phyloP scores from a whole-genome alignment of 2,113 vertebrate genomes.

The Carlito syrichta region DNA sequence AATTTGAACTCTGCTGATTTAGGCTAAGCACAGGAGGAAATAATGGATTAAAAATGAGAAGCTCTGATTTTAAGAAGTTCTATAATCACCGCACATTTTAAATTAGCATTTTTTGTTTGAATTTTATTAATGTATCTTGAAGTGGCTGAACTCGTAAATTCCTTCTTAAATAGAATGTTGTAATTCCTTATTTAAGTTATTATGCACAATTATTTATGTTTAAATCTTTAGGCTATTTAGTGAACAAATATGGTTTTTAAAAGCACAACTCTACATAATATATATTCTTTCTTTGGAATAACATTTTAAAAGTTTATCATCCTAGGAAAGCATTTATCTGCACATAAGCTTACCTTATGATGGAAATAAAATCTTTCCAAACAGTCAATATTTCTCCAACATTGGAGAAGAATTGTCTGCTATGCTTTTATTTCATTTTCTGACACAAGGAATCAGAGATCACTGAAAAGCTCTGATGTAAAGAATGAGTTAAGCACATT shows the following conservation, averaged over 20 bases:
- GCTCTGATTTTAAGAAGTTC: background rate
- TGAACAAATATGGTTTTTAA: background rate
- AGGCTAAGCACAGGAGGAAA: background rate
- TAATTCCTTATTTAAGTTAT: background rate
- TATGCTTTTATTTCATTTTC: slow-evolving; percentile 44
- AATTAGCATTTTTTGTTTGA: background rate
- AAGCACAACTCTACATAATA: background rate
- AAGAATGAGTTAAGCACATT: slow-evolving; percentile 81
- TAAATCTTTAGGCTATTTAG: background rate
- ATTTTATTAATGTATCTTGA: background rate
- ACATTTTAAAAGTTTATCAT: slow-evolving; percentile 9
- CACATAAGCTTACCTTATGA: slow-evolving; percentile 12
- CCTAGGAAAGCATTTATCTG: background rate
- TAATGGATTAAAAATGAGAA: background rate
- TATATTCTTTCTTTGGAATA: background rate
- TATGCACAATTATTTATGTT: background rate
- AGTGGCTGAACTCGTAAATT: background rate
- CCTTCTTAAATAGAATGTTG: slow-evolving; percentile 7
- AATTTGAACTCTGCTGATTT: background rate
- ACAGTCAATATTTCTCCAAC: background rate
- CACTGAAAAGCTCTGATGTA: slow-evolving; percentile 65
- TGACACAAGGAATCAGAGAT: slow-evolving; percentile 52
- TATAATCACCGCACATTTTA: background rate
- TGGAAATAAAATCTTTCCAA: background rate
- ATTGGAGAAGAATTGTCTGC: slow-evolving; percentile 21